Evolutionary conservation across 2,113 vertebrate species (phyloP).

Genomic region (Rafetus swinhoei): DNA sequence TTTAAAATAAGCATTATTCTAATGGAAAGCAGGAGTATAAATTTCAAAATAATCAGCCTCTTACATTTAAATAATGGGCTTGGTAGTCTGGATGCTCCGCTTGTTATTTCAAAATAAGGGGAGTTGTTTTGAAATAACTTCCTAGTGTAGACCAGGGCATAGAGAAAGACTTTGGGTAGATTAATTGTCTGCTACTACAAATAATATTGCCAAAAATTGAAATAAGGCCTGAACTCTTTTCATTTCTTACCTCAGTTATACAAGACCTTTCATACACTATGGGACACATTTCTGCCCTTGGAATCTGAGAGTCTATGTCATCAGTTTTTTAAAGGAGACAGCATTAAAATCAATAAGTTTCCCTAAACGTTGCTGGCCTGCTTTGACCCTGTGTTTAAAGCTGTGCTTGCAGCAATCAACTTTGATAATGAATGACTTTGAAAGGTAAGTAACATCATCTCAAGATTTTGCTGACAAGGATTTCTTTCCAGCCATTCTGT

Average conservation of each 20-base stretch:
- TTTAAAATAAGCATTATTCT: too few relatives aligned
- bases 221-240: neutral
- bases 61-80: too few relatives aligned
- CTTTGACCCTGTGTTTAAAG: neutral
- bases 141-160: too few relatives aligned
- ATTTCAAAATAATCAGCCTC: too few relatives aligned
- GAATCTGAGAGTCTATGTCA: neutral
- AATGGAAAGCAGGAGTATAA: too few relatives aligned
- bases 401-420: neutral
- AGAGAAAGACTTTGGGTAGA: neutral
- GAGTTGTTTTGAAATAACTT: too few relatives aligned
- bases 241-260: neutral
- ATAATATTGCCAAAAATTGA: neutral
- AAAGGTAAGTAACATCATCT: fast-evolving
- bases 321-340: neutral
- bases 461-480: neutral
- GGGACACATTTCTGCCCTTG: neutral
- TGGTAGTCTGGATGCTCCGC: too few relatives aligned
- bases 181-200: neutral
- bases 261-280: neutral
- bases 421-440: neutral
- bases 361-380: neutral
- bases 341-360: neutral
- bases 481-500: neutral
- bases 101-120: too few relatives aligned